These are phyloP conservation scores for Orchesellides sinensis DNA, from an alignment of 2,888 invertebrate genomes.

Conservation along the genomic window DNA sequence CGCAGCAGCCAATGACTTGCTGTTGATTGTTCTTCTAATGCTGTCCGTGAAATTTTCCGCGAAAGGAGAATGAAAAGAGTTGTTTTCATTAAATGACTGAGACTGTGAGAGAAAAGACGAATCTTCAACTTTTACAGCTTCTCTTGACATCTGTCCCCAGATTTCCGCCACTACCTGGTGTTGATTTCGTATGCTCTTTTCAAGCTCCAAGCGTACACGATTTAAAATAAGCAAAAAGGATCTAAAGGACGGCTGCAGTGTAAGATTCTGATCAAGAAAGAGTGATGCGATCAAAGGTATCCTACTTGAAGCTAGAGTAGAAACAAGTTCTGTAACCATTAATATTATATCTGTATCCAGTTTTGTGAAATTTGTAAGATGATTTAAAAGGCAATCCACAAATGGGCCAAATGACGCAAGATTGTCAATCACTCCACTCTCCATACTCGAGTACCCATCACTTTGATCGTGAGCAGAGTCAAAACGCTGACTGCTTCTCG, in stretches of 20 bases:
- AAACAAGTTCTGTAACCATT: conserved; percentile 70
- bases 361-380: conserved; percentile 63
- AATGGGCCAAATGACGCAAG: conserved; percentile 71
- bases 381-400: conserved; percentile 70
- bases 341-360: conserved; percentile 70
- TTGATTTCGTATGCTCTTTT: conserved; percentile 60
- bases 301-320: conserved; percentile 68
- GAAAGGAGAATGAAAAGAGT: conserved; percentile 34
- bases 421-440: conserved; percentile 38
- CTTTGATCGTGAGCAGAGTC: conserved; percentile 49
- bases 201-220: conserved; percentile 70
- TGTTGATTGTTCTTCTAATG: conserved; percentile 54
- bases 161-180: conserved; percentile 54
- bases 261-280: conserved; percentile 70
- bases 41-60: conserved; percentile 63
- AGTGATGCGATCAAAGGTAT: conserved; percentile 72
- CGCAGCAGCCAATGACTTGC: conserved; percentile 45
- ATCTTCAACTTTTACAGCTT: background rate
- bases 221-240: conserved; percentile 72
- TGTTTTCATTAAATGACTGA: conserved; percentile 3
- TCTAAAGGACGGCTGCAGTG: conserved; percentile 73
- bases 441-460: conserved; percentile 70
- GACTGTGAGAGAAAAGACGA: background rate
- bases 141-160: conserved; percentile 62
- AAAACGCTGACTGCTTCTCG: conserved; percentile 20